phyloP scores from a whole-genome alignment of 2,113 vertebrate genomes.

The Tyrannus savana region DNA sequence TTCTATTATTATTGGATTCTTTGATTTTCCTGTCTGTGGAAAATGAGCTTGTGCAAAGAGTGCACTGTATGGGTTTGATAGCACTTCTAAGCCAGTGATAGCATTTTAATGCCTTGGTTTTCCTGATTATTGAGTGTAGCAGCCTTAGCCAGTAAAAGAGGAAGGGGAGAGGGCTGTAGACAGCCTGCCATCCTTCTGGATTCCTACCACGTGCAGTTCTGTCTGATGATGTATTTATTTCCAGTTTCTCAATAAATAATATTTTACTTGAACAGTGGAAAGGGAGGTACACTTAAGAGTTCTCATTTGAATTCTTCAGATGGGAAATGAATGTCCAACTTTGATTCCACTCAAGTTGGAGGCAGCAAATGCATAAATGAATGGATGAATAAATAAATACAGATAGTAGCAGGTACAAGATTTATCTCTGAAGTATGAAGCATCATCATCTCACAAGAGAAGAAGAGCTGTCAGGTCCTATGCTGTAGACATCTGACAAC shows the following conservation, averaged over 20 bases:
- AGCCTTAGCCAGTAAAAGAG: not conserved
- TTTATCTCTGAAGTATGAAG: not conserved
- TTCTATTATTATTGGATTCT: not conserved
- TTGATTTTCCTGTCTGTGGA: conserved; percentile 20
- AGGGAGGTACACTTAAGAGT: not conserved
- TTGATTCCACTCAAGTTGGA: not conserved
- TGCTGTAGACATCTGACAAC: not conserved
- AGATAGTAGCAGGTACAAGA: not conserved
- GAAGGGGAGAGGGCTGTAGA: not conserved
- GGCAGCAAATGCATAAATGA: not conserved
- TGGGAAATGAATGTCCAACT: not conserved
- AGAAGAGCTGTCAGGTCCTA: not conserved
- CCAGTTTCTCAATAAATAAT: not conserved
- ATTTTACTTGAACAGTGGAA: not conserved
- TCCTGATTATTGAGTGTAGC: not conserved
- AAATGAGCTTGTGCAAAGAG: conserved; percentile 5
- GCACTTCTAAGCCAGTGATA: not conserved
- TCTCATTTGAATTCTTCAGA: not conserved
- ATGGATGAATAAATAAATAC: not conserved
- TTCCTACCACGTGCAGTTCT: not conserved
- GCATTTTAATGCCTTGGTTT: conserved; percentile 15
- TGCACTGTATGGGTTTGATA: not conserved
- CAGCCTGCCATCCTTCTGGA: not conserved
- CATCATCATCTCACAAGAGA: not conserved
- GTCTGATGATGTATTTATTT: not conserved